These are phyloP conservation scores for Strix uralensis DNA, from an alignment of 2,113 vertebrate genomes.

Conservation along the genomic window DNA sequence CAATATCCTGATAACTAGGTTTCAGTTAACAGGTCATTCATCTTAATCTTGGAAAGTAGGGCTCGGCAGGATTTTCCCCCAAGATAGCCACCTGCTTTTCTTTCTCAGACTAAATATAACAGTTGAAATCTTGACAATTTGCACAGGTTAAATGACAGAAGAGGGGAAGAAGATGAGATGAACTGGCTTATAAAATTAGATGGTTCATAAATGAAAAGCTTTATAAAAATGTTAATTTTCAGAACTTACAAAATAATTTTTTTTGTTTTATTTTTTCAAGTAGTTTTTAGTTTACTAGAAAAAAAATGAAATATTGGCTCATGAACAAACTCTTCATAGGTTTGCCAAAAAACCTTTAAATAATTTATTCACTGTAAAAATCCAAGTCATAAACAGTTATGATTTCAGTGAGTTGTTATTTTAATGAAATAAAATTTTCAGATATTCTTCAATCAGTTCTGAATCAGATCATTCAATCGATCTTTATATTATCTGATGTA, in stretches of 20 bases:
- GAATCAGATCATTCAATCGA: neutral
- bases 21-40: neutral
- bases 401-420: neutral
- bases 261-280: neutral
- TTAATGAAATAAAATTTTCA: neutral
- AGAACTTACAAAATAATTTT: neutral
- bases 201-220: neutral
- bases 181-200: neutral
- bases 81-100: neutral
- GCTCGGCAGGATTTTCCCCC: neutral
- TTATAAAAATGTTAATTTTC: neutral
- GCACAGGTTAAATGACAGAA: neutral
- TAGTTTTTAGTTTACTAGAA: neutral
- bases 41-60: neutral
- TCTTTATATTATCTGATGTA: neutral
- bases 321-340: neutral
- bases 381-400: neutral
- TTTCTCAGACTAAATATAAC: neutral
- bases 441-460: neutral
- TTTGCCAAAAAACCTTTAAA: neutral
- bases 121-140: neutral
- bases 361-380: neutral
- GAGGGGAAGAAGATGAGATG: neutral
- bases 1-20: neutral
- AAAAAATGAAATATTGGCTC: neutral